Evolutionary conservation across 2,113 vertebrate genomes (phyloP), one percentile per base, ranked within the genome.

Genomic region (Syngnathus scovelli): DNA sequence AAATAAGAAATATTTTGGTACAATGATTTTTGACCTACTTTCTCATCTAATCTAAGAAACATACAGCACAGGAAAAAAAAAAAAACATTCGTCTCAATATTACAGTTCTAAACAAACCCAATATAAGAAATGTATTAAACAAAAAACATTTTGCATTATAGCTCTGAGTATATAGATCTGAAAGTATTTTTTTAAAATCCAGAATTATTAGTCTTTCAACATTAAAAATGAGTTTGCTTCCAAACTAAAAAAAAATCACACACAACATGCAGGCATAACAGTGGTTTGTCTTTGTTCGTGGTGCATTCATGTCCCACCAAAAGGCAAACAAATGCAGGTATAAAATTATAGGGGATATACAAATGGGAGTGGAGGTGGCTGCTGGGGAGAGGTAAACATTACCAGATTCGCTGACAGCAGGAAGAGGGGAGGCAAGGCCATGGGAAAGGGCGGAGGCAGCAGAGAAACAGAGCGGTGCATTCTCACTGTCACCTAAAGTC

Each of bases 321-420:
- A 70, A 78, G 62, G 65, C 72, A 79, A 76, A 70, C 39, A 27
- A 56, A 80, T 70, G 75, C 38, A 66, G 55, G 23, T 16, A 15
- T 18, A 12, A 75, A 69, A 75, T 12, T 27, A 49, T 67, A 67
- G 69, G 61, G 69, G 54, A 52, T 60, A 71, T 21, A 77, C 41
- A 76, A 74, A 71, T 69, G 77, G 82, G 55, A 74, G 55, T 68
- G 58, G 43, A 72, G 1, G 64, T 77, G 48, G 51, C 49, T 52
- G 51, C 49, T 52, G 59, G 51, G 41, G 13, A 48, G 74, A 68
- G 46, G 87, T 88, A 82, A 88, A 91, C 91, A 82, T 92, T 90
- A 90, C 90, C 89, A 84, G 89, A 90, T 90, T 92, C 90, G 89
- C 86, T 90, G 90, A 84, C 84, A 87, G 90, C 84, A 91, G 91